phyloP scores from a whole-genome alignment of 1,140 invertebrate genomes.

The Drosophila sucinea region DNA sequence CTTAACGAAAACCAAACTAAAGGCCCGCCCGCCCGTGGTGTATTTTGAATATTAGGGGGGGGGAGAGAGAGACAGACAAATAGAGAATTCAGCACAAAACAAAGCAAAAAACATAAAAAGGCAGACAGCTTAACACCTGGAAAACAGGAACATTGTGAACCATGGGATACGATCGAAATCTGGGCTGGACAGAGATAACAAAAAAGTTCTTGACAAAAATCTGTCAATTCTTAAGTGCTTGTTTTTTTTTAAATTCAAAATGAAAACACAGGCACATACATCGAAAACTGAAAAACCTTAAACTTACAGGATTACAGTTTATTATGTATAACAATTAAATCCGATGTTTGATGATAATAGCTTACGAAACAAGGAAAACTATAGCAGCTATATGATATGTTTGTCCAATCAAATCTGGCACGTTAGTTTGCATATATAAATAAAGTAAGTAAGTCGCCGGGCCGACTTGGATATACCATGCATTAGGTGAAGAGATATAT shows the following conservation, averaged over 20 bases:
- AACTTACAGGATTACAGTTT: no score
- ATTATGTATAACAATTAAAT: no score
- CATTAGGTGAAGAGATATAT: no score
- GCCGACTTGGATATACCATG: no score
- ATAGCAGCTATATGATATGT: no score
- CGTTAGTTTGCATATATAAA: no score
- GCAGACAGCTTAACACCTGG: conserved; percentile 53
- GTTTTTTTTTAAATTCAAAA: neutral
- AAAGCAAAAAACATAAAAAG: conserved; percentile 35
- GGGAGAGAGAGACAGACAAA: conserved; percentile 8
- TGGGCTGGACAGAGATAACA: conserved; percentile 22
- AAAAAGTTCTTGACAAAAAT: conserved; percentile 19
- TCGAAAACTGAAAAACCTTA: neutral
- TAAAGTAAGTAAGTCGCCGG: no score
- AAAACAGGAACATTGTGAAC: conserved; percentile 10
- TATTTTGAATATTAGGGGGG: conserved; percentile 50
- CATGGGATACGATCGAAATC: conserved; percentile 26
- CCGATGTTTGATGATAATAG: no score
- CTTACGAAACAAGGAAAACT: no score
- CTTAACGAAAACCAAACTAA: neutral
- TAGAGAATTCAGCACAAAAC: conserved; percentile 33
- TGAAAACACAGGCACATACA: neutral
- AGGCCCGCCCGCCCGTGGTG: conserved; percentile 52
- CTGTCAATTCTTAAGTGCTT: neutral
- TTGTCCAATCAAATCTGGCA: no score